Conservation (phyloP, 2,113 vertebrate genomes). For the Acanthisitta chloris region DNA sequence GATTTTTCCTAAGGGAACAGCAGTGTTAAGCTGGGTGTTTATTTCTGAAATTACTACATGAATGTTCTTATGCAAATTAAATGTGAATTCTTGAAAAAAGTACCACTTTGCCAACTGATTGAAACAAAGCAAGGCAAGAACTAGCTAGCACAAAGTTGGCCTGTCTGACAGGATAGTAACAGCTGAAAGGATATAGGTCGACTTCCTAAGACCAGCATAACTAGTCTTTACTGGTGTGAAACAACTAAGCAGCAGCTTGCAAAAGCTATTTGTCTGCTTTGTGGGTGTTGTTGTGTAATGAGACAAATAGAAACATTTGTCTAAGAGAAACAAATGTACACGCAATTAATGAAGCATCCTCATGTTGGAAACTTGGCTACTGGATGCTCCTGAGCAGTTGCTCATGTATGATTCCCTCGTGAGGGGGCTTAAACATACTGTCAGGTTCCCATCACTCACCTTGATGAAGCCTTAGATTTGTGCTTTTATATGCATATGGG, state of each 20-base stretch:
- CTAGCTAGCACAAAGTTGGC: background rate
- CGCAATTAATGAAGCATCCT: background rate
- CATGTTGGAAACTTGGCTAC: background rate
- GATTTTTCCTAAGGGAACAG: background rate
- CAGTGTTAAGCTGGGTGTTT: background rate
- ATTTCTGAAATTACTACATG: slow-evolving; percentile 1
- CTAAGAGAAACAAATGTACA: background rate
- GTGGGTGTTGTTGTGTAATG: background rate
- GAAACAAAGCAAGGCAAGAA: slow-evolving; percentile 30
- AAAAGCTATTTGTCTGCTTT: background rate
- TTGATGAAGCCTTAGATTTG: background rate
- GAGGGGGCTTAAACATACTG: background rate
- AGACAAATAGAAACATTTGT: background rate
- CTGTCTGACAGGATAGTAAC: background rate
- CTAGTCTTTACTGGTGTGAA: background rate
- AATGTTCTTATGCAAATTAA: background rate
- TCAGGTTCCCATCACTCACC: background rate
- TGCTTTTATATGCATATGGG: background rate
- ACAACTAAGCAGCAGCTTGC: background rate
- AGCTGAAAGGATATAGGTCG: background rate
- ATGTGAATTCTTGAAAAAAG: slow-evolving; percentile 17
- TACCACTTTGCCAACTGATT: background rate
- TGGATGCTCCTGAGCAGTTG: background rate
- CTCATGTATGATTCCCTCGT: background rate
- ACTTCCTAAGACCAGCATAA: background rate